These are phyloP conservation scores for Temnopleurus reevesii DNA, from an alignment of 53 echinoderm and acorn worm genomes.

Conservation along the genomic window DNA sequence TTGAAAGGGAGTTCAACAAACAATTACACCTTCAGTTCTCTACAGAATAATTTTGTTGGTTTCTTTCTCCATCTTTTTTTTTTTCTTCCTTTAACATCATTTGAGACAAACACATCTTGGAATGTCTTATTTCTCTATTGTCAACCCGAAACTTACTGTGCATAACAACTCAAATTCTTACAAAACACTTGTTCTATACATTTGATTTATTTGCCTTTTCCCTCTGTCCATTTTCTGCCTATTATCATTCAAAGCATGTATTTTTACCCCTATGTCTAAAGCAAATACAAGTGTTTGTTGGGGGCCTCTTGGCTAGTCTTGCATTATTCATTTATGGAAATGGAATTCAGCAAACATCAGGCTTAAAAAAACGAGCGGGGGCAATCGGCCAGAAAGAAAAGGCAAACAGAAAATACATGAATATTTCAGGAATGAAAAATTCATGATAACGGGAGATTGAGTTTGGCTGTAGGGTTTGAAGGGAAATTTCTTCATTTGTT, in stretches of 20 bases:
- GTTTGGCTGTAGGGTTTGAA: constrained; percentile 13
- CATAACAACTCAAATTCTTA: too few species aligned
- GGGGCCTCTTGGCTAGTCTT: not conserved
- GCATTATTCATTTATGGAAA: constrained; percentile 46
- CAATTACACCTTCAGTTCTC: too few species aligned
- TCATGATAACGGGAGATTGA: constrained; percentile 45
- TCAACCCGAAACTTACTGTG: too few species aligned
- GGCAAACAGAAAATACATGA: not conserved
- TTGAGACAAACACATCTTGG: too few species aligned
- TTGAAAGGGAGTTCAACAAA: too few species aligned
- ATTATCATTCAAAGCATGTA: not conserved
- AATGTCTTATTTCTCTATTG: too few species aligned
- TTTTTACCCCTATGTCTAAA: not conserved
- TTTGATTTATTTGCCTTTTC: too few species aligned
- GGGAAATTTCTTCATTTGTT: constrained; percentile 14
- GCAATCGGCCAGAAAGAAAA: constrained; percentile 29
- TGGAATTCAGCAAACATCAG: constrained; percentile 29
- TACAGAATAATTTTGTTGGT: too few species aligned
- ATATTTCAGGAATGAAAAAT: constrained; percentile 48
- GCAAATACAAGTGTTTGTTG: too few species aligned
- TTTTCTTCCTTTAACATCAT: too few species aligned
- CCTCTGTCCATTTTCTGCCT: not conserved
- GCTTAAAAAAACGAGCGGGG: not conserved
- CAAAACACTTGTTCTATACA: too few species aligned
- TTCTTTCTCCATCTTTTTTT: too few species aligned